Evolutionary conservation across 2,888 invertebrate genomes (phyloP), one percentile per base, ranked within the genome.

Genomic region (Leptarthrus brevirostris): DNA sequence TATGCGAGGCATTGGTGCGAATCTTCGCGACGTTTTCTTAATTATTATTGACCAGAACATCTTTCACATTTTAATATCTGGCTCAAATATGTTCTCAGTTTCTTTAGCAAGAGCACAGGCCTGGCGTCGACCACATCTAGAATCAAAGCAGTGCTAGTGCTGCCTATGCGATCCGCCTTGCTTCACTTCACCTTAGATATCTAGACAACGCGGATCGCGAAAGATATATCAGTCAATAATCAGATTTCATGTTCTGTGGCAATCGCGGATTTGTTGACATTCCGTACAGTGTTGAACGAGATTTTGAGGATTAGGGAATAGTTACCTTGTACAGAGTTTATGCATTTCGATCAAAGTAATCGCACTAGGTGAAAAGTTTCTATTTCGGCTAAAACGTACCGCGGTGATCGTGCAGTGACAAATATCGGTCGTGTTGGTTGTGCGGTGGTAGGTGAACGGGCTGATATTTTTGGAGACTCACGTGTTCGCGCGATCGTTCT

Each of bases 161-260:
- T 40, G 40, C 40, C n/a, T n/a, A 12, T 40, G 40, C 40, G 40
- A 12, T 40, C 36, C 20, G 58, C 58, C 58, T 36, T 40, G 36
- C 58, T 58, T 58, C 58, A 58, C 58, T 36, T 58, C 12, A 58
- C 20, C 40, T 58, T 36, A 36, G 36, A 58, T 58, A 18, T 58
- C 58, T 36, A 36, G 20, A 12, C 58, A 58, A 16, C 36, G 34
- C 18, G 12, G 36, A 58, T 12, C 58, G 58, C 20, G 18, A 34
- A 20, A 58, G n/a, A 14, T 4, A 40, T 58, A 36, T 58, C 36
- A 58, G 4, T 12, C 10, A 36, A 36, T 22, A 20, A 20, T 16
- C 36, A 12, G 36, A 34, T 58, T 58, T 58, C 58, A 10, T 56
- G 8, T n/a, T 26, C 30, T 6, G n/a, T 26, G 24, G 56, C n/a